These are phyloP conservation scores for Orthosia gothica DNA, from an alignment of 2,888 invertebrate genomes.

Conservation along the genomic window DNA sequence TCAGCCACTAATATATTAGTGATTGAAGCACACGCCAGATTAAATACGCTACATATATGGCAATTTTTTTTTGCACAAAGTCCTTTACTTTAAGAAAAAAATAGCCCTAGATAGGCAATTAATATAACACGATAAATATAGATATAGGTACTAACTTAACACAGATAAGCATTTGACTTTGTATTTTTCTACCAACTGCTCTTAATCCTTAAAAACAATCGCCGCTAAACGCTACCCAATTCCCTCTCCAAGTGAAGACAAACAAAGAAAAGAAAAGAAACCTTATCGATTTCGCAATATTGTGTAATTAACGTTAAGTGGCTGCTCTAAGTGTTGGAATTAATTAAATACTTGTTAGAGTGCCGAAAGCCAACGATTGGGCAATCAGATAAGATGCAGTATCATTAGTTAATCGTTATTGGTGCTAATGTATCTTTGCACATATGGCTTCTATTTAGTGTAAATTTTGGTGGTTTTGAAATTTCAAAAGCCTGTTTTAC, in stretches of 20 bases:
- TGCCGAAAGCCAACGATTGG: conserved; percentile 18
- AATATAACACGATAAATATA: not conserved
- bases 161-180: not conserved
- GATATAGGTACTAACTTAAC: not conserved
- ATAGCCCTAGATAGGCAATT: too few species aligned
- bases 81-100: too few species aligned
- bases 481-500: not conserved
- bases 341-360: conserved; percentile 56
- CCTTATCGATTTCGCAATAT: conserved; percentile 47
- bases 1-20: too few species aligned
- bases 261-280: conserved; percentile 28
- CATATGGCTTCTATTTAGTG: not conserved
- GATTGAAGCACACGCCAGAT: too few species aligned
- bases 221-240: conserved; percentile 1
- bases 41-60: too few species aligned
- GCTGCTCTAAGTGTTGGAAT: conserved; percentile 28
- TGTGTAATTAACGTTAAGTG: conserved; percentile 50
- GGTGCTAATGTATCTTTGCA: conserved; percentile 19
- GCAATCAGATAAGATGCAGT: conserved; percentile 22
- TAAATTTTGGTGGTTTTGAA: not conserved
- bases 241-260: not conserved
- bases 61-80: too few species aligned
- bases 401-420: conserved; percentile 28
- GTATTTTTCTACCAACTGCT: not conserved
- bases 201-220: conserved; percentile 11